Evolutionary conservation across 2,888 invertebrate species (phyloP).

Genomic region (Mycalesis mineus): DNA sequence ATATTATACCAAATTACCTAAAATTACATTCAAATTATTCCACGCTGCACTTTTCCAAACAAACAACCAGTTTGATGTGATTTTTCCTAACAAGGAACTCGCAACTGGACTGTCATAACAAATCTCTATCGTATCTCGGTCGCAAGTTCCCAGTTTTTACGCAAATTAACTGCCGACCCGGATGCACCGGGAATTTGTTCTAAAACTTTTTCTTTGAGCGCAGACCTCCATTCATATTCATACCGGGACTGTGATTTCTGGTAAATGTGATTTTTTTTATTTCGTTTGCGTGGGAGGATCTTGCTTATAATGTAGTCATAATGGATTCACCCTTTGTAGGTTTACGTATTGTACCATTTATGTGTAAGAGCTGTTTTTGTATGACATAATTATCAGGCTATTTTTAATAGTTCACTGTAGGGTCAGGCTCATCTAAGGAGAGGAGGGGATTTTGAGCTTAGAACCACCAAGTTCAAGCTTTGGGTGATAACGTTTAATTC

Average conservation of each 20-base stretch:
- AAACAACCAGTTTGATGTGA: neutral
- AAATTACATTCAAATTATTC: no score
- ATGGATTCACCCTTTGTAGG: no score
- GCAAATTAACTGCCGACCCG: constrained; percentile 25
- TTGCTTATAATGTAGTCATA: neutral
- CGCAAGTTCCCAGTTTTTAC: constrained; percentile 23
- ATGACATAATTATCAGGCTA: no score
- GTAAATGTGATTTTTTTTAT: constrained; percentile 7
- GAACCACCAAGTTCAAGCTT: no score
- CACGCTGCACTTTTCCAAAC: no score
- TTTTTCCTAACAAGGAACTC: constrained; percentile 1
- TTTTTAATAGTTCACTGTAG: no score
- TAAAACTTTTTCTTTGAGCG: constrained; percentile 25
- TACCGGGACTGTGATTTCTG: constrained; percentile 17
- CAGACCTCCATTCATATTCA: constrained; percentile 25
- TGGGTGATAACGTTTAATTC: no score
- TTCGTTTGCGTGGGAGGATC: neutral
- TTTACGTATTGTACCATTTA: no score
- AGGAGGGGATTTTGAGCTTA: no score
- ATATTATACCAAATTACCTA: no score
- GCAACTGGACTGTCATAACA: neutral
- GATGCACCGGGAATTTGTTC: constrained; percentile 25
- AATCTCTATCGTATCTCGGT: constrained; percentile 17
- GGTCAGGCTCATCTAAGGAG: no score
- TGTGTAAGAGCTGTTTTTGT: no score